Conservation (phyloP, 2,113 vertebrate genomes). For the Chionomys nivalis region DNA sequence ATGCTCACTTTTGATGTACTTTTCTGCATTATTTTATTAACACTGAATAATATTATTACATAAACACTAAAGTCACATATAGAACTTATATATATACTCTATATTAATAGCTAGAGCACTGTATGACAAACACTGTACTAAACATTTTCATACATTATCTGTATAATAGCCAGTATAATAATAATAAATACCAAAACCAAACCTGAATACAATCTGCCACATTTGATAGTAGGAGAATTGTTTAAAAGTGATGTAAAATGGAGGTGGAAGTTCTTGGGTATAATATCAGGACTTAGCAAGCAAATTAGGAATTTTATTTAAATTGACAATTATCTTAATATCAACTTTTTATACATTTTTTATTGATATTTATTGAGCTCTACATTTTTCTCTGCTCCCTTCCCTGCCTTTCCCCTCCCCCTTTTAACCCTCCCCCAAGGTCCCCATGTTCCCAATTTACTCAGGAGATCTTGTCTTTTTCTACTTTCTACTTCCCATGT, state of each 20-base stretch:
- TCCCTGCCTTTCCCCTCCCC: too few relatives aligned
- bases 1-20: neutral
- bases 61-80: neutral
- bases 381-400: too few relatives aligned
- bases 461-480: too few relatives aligned
- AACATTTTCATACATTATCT: neutral
- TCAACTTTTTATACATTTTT: too few relatives aligned
- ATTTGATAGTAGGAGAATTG: neutral
- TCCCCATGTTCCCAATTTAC: too few relatives aligned
- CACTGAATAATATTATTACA: neutral
- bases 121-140: neutral
- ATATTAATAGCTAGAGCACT: neutral
- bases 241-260: neutral
- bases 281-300: neutral
- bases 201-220: neutral
- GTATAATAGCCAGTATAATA: neutral
- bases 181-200: neutral
- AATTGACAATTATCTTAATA: too few relatives aligned
- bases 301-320: too few relatives aligned
- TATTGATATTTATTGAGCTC: too few relatives aligned
- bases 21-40: neutral
- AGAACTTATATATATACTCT: neutral
- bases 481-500: too few relatives aligned
- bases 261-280: neutral
- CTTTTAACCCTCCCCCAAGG: too few relatives aligned